Conservation (phyloP, 2,113 vertebrate genomes). For the Glareola pratincola region DNA sequence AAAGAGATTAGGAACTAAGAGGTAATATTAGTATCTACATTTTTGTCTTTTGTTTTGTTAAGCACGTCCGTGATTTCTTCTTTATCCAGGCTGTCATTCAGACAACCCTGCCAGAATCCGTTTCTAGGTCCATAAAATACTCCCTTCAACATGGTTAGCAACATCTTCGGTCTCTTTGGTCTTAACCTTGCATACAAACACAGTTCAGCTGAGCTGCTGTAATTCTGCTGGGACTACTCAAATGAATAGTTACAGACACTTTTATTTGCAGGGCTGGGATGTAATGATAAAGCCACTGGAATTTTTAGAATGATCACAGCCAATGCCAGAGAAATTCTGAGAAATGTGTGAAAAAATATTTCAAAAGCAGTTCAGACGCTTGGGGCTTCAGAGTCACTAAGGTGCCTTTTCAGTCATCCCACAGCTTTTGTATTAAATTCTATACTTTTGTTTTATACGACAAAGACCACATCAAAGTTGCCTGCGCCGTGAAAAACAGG, state of each 20-base stretch:
- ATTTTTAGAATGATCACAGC: background rate
- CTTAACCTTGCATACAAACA: background rate
- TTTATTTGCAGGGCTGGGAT: background rate
- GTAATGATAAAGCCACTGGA: background rate
- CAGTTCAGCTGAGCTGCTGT: background rate
- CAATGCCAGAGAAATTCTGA: background rate
- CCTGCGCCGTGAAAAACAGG: background rate
- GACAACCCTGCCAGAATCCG: background rate
- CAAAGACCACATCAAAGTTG: conserved; percentile 40
- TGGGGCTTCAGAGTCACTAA: background rate
- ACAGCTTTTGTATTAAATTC: conserved; percentile 7
- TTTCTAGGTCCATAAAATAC: background rate
- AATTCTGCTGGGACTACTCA: background rate
- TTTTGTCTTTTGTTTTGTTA: background rate
- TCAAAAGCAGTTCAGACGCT: conserved; percentile 10
- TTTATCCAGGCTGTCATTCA: background rate
- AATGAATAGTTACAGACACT: background rate
- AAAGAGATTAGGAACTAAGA: background rate
- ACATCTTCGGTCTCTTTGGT: background rate
- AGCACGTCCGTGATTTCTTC: background rate
- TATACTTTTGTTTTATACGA: background rate
- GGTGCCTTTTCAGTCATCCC: background rate
- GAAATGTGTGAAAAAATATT: background rate
- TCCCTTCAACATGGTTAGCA: background rate
- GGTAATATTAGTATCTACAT: background rate